Percentiles rank a stretch among this genome's conserved stretches.
Conservation (phyloP, 2,888 invertebrate genomes). For the Phrixothrix hirtus region DNA sequence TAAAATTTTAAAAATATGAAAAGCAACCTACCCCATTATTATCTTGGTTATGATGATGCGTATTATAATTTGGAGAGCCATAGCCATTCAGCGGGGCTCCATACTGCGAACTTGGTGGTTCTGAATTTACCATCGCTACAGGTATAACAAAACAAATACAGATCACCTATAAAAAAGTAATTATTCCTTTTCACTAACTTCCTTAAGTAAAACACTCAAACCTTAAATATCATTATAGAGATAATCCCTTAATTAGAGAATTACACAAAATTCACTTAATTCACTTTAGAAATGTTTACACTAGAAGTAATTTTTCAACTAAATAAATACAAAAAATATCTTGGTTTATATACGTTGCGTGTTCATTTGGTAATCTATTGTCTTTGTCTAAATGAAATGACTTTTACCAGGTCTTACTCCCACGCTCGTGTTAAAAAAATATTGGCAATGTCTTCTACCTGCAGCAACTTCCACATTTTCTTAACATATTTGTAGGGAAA, state of each 20-base stretch:
- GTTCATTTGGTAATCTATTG: slow-evolving; percentile 54
- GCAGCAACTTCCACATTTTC: not conserved
- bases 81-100: slow-evolving; percentile 45
- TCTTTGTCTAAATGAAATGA: slow-evolving; percentile 51
- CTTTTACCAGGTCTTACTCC: slow-evolving; percentile 50
- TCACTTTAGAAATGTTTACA: no score
- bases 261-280: no score
- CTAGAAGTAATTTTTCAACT: slow-evolving; percentile 22
- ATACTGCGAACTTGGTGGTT: slow-evolving; percentile 46
- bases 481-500: not conserved
- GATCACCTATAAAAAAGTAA: slow-evolving; percentile 21
- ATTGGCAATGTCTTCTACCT: not conserved
- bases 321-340: slow-evolving; percentile 45
- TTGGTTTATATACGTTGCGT: slow-evolving; percentile 51
- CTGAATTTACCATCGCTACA: slow-evolving; percentile 29
- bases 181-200: no score
- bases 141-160: slow-evolving; percentile 6
- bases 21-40: slow-evolving; percentile 25
- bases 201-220: no score
- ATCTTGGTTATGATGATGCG: slow-evolving; percentile 19
- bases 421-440: slow-evolving; percentile 40
- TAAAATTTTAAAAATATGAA: no score
- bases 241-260: no score
- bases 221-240: no score
- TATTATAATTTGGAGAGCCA: slow-evolving; percentile 38